phyloP scores from a whole-genome alignment of 2,888 invertebrate genomes.

The Ochropleura plecta region DNA sequence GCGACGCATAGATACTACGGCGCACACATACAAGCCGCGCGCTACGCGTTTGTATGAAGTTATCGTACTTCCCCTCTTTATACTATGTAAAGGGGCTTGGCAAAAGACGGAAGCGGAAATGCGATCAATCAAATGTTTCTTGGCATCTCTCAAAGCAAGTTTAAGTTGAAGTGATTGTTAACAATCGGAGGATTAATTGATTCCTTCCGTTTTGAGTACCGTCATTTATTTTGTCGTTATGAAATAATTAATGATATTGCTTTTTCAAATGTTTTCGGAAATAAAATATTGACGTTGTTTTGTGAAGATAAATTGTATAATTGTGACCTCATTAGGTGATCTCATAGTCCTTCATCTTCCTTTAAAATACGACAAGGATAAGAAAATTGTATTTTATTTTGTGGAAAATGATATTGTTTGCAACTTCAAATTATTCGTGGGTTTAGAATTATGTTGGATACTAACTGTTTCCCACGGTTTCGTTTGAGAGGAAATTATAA shows the following conservation, averaged over 20 bases:
- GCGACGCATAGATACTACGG: no score
- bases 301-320: neutral
- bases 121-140: constrained; percentile 61
- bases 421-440: no score
- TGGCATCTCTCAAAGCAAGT: constrained; percentile 36
- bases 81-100: constrained; percentile 16
- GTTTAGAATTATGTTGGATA: neutral
- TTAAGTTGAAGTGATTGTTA: constrained; percentile 45
- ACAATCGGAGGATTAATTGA: constrained; percentile 64
- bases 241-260: constrained; percentile 46
- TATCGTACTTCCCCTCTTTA: no score
- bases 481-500: no score
- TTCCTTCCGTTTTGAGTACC: constrained; percentile 51
- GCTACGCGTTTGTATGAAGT: no score
- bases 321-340: neutral
- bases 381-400: neutral
- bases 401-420: neutral
- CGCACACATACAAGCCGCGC: no score
- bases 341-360: neutral
- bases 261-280: constrained; percentile 10
- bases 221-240: constrained; percentile 52
- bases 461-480: no score
- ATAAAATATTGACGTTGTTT: constrained; percentile 4
- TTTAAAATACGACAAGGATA: neutral
- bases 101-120: constrained; percentile 27